Evolutionary conservation across 2,888 invertebrate genomes (phyloP).

Genomic region (Orthosia incerta): DNA sequence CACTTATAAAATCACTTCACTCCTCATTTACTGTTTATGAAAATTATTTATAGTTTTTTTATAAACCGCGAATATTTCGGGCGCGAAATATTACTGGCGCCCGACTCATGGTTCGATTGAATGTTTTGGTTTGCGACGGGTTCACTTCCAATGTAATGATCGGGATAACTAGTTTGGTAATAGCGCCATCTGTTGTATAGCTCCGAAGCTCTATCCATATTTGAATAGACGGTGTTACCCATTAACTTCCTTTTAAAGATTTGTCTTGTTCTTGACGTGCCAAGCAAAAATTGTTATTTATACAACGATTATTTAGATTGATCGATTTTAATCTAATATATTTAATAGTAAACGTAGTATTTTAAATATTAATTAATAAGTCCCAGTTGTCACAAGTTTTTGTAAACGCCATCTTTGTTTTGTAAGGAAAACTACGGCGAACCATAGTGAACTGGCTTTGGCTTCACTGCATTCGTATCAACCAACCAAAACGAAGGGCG

Average conservation of each 20-base stretch:
- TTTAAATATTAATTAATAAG: not conserved
- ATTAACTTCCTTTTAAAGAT: not conserved
- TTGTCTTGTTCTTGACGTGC: no score
- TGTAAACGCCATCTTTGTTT: conserved; percentile 65
- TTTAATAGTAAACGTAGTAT: not conserved
- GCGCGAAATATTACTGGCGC: conserved; percentile 83
- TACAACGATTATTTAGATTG: not conserved
- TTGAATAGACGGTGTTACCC: conserved; percentile 9
- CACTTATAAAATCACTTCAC: conserved; percentile 77
- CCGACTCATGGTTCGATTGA: conserved; percentile 83
- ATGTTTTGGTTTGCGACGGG: conserved; percentile 82
- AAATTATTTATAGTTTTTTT: conserved; percentile 61
- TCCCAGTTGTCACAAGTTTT: not conserved
- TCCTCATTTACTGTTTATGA: conserved; percentile 75
- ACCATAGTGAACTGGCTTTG: conserved; percentile 42
- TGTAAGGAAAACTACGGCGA: conserved; percentile 39
- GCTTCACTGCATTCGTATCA: conserved; percentile 44
- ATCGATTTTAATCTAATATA: not conserved
- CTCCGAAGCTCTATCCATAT: not conserved
- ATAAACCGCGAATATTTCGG: conserved; percentile 77
- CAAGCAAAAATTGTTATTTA: accelerated
- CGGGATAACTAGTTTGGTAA: conserved; percentile 65
- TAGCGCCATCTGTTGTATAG: conserved; percentile 72
- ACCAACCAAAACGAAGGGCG: conserved; percentile 77
- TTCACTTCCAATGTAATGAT: conserved; percentile 78